Base-by-base conservation (phyloP, 2,888 invertebrate species). In the Eupithecia insigniata region DNA sequence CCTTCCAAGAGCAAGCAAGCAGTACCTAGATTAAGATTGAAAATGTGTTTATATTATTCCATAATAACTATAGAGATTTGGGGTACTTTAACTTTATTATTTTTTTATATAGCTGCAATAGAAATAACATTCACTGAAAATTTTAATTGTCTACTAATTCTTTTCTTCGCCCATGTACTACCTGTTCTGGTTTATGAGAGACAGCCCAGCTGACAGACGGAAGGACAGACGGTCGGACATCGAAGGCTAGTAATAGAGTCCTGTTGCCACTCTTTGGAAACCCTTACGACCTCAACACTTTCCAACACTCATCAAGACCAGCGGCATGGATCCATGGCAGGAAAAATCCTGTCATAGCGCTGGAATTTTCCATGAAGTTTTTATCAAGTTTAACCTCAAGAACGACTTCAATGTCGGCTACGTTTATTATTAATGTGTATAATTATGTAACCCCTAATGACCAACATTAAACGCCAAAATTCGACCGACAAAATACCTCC, bases 391-490 rank as follows among this genome's bases (percentile, higher is more conserved):
- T n/a, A n/a, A 22, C 46, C 46, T 51, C 10, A 51, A 55, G 22
- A 55, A 26, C 55, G 14, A 55, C 26, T 55, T 55, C 14, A 55
- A 26, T 55, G 26, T 55, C 55, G 26, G 55, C 55, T 22, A 26
- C 12, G 55, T 3, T 10, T 55, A 26, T 55, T 55, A 55, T 55
- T 55, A 55, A 55, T 55, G 55, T 55, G 26, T 55, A 55, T 55
- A 55, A 60, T 60, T 60, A 60, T 30, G 5, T 10, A 60, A 26
- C 5, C 30, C 16, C 16, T 60, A 60, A 60, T 60, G 30, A 30
- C 60, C 28, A 60, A 18, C 60, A 60, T 60, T 60, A 30, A 30
- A 30, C 16, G 28, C 28, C 8, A 43, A 65, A 65, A 65, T 16
- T 43, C 28, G 8, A 18, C 26, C 43, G 36, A 46, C 46, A 32